phyloP scores from a whole-genome alignment of 2,113 vertebrate species.

The Epinephelus cyanopodus region DNA sequence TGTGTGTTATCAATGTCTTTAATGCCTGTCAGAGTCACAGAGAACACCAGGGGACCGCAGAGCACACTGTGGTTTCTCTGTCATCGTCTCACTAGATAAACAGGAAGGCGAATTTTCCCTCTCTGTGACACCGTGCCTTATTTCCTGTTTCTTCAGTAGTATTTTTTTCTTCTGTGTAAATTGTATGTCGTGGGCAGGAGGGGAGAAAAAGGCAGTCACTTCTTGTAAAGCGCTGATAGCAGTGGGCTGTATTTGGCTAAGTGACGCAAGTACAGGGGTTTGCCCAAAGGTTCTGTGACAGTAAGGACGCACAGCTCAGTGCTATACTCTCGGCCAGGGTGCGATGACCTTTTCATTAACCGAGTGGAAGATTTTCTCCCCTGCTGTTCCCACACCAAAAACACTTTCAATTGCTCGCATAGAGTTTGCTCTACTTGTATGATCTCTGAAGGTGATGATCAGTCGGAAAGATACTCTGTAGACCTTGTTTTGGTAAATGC shows the following conservation, averaged over 20 bases:
- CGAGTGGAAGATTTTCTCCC: conserved; percentile 68
- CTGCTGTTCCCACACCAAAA: conserved; percentile 57
- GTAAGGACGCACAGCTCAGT: conserved; percentile 62
- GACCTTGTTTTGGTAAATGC: conserved; percentile 47
- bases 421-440: conserved; percentile 10
- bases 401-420: neutral
- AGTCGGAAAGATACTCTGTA: neutral
- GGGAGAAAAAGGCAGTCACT: conserved; percentile 77
- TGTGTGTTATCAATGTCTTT: conserved; percentile 33
- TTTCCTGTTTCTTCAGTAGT: conserved; percentile 90
- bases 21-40: conserved; percentile 26
- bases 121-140: conserved; percentile 77
- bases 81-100: conserved; percentile 80
- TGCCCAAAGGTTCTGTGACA: conserved; percentile 81
- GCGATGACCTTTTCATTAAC: conserved; percentile 71
- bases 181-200: conserved; percentile 72
- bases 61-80: conserved; percentile 76
- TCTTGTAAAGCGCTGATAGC: conserved; percentile 82
- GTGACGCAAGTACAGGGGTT: conserved; percentile 82
- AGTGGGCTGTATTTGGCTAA: conserved; percentile 81
- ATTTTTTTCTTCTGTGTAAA: conserved; percentile 76
- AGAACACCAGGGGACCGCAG: conserved; percentile 43
- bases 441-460: conserved; percentile 21
- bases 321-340: conserved; percentile 43
- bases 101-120: conserved; percentile 91